Evolutionary conservation across 2,113 vertebrate genomes (phyloP), one percentile per base, ranked within the genome.

Genomic region (Paradoxurus hermaphroditus): DNA sequence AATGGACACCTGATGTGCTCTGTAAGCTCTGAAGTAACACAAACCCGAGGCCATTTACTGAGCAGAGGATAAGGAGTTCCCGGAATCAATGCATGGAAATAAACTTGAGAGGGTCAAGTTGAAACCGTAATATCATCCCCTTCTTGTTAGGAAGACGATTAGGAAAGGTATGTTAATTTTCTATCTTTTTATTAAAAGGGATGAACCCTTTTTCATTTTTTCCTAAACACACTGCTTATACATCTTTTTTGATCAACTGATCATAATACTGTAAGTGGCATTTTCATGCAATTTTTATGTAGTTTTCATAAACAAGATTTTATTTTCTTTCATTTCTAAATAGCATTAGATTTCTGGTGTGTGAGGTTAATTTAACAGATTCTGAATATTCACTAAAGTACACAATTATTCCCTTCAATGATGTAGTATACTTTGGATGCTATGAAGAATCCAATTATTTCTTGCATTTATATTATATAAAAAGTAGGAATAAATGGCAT

Each of bases 21-120:
- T 14, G 14, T 82, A 49, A 87, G 34, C 46, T 84, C 34, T 46
- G 93, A 96, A 59, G 84, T 93, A 95, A 95, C 95, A 97, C 62
- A 98, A 92, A 97, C 82, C 73, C 95, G 97, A 62, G 0, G 0
- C 1, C 27, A 68, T 87, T 97, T 96, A 95, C 62, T 11, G 62
- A 97, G 96, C 36, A 7, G 0, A 95, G 53, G 39, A 27, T 27
- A 97, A 6, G 65, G 87, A 95, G 93, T 96, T 94, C 83, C 85
- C 1, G 23, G 49, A 63, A 75, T 85, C 46, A 88, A 93, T 0
- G 12, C 27, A 95, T 3, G 41, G 81, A 82, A 79, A 90, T 73
- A 41, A 36, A 95, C 82, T 44, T 91, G 63, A 70, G 53, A 81
- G 72, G 39, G 18, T 86, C 39, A 94, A 75, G 34, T 59, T 94